Evolutionary conservation across 2,113 vertebrate species (phyloP).

Genomic region (Phyllopteryx taeniolatus): DNA sequence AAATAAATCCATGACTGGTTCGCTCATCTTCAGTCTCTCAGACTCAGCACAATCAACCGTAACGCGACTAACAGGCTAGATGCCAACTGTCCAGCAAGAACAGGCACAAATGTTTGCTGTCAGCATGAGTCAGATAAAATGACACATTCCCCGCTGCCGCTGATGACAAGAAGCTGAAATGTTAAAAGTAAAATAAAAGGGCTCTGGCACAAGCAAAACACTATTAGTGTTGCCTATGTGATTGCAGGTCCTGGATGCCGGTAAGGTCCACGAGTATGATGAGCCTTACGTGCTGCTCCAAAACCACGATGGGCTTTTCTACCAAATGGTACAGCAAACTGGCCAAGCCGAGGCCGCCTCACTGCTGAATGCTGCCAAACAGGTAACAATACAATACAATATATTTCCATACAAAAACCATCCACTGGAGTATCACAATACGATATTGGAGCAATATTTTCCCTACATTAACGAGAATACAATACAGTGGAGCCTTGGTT

Average conservation of each 20-base stretch:
- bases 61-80: slow-evolving; percentile 38
- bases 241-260: slow-evolving; percentile 87
- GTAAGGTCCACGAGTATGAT: slow-evolving; percentile 86
- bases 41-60: slow-evolving; percentile 61
- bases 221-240: slow-evolving; percentile 47
- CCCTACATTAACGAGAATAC: not conserved
- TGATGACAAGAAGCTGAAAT: not conserved
- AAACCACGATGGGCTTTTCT: slow-evolving; percentile 84
- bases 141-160: slow-evolving; percentile 53
- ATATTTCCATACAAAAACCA: not conserved
- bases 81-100: slow-evolving; percentile 42
- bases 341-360: slow-evolving; percentile 83
- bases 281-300: slow-evolving; percentile 89
- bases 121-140: slow-evolving; percentile 66
- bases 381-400: slow-evolving; percentile 68
- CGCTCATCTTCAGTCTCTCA: slow-evolving; percentile 61
- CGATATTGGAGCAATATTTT: not conserved
- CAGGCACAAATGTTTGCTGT: slow-evolving; percentile 48
- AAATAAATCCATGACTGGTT: slow-evolving; percentile 61
- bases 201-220: not conserved
- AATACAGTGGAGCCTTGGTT: not conserved
- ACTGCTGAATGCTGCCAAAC: slow-evolving; percentile 82
- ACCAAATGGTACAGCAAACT: slow-evolving; percentile 90
- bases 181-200: not conserved
- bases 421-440: not conserved